Percentiles rank a stretch among this genome's conserved stretches.
These are phyloP conservation scores for Sinohyriopsis cumingii DNA, from an alignment of 2,888 invertebrate genomes.

Conservation along the genomic window DNA sequence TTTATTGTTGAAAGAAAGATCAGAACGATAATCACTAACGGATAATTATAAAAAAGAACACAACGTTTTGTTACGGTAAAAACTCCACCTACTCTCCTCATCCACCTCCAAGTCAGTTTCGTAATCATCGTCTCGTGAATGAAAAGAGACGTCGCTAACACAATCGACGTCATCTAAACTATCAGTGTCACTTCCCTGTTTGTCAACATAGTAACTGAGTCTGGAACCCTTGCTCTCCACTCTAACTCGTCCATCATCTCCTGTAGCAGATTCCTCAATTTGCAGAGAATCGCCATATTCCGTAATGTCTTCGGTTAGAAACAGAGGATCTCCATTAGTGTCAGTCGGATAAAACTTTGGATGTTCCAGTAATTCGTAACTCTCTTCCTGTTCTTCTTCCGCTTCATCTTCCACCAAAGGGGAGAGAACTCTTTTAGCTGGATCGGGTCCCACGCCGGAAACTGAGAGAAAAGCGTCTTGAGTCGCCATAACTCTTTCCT, in stretches of 20 bases:
- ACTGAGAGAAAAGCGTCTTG: too few species aligned
- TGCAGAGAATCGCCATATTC: too few species aligned
- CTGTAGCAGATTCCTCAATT: too few species aligned
- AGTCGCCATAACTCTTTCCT: too few species aligned
- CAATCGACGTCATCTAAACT: conserved; percentile 34
- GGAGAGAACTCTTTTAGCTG: conserved; percentile 13
- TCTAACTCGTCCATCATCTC: not conserved
- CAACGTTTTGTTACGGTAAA: too few species aligned
- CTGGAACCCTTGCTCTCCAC: not conserved
- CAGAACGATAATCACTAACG: too few species aligned
- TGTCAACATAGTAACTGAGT: conserved; percentile 4
- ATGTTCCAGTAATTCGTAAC: too few species aligned
- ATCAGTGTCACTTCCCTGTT: conserved; percentile 32
- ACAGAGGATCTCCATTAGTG: too few species aligned
- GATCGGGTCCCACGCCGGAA: not conserved
- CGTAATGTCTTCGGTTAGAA: too few species aligned
- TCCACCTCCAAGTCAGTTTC: conserved; percentile 64
- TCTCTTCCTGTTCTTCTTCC: conserved; percentile 11
- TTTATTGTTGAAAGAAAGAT: too few species aligned
- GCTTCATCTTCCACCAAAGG: conserved; percentile 19
- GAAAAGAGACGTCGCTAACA: conserved; percentile 30
- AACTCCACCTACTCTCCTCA: conserved; percentile 49
- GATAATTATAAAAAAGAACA: too few species aligned
- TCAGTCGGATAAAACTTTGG: too few species aligned
- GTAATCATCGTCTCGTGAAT: conserved; percentile 52